Evolutionary conservation across 2,113 vertebrate species (phyloP).

Genomic region (Kryptolebias marmoratus): DNA sequence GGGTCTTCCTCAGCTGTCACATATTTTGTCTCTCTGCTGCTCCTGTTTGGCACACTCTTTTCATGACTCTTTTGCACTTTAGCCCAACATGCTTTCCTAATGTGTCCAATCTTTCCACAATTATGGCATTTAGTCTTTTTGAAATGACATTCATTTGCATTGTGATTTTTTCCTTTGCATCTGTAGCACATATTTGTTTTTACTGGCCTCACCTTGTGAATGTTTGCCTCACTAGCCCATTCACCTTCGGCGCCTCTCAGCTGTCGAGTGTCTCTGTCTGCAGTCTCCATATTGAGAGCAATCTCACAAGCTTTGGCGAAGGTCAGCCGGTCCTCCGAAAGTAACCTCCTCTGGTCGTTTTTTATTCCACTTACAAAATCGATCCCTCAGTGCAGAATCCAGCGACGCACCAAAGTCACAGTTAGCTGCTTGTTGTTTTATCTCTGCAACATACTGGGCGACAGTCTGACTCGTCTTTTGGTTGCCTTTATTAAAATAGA

Average conservation of each 20-base stretch:
- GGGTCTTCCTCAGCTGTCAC: background rate
- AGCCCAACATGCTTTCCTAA: background rate
- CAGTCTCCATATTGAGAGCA: background rate
- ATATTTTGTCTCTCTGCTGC: background rate
- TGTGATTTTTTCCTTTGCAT: constrained; percentile 7
- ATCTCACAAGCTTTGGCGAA: background rate
- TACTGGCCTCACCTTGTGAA: background rate
- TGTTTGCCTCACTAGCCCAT: accelerated
- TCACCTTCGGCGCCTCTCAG: background rate
- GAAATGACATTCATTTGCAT: background rate
- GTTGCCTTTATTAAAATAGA: constrained; percentile 5
- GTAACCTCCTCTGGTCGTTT: background rate
- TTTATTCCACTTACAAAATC: constrained; percentile 5
- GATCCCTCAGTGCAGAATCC: background rate
- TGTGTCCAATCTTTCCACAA: background rate
- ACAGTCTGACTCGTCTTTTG: background rate
- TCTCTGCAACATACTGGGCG: background rate
- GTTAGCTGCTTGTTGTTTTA: constrained; percentile 1
- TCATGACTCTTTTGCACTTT: background rate
- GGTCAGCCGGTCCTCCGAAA: background rate
- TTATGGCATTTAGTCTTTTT: constrained; percentile 1
- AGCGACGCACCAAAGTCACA: background rate
- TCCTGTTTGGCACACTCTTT: background rate
- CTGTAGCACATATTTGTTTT: background rate
- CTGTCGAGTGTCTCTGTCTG: background rate